Evolutionary conservation across 2,797 vertebrate species (phyloP).

Genomic region (Urocyon cinereoargenteus): DNA sequence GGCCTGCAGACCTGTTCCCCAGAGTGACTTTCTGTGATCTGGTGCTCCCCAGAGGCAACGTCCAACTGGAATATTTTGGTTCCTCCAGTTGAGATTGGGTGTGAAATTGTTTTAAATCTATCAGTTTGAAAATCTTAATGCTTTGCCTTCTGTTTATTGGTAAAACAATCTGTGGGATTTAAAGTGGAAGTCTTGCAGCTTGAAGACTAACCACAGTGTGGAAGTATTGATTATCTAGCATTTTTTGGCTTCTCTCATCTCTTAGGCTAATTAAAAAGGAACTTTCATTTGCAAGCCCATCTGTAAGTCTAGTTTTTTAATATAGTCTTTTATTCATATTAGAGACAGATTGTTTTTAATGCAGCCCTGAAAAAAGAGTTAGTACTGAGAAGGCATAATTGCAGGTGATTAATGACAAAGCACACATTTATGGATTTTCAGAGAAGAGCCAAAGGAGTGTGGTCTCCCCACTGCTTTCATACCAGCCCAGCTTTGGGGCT

Average conservation of each 20-base stretch:
- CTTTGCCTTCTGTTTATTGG: neutral
- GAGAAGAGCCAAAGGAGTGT: neutral
- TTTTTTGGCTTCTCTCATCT: neutral
- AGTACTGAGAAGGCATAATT: neutral
- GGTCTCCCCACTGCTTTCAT: neutral
- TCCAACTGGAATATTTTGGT: accelerated
- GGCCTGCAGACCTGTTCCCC: neutral
- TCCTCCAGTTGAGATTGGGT: neutral
- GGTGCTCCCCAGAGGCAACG: accelerated
- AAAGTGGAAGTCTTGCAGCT: neutral
- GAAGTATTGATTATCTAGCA: neutral
- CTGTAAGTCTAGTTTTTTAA: constrained; percentile 22
- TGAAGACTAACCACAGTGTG: accelerated
- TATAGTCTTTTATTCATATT: neutral
- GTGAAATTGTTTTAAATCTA: neutral
- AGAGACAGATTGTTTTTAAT: neutral
- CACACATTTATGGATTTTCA: neutral
- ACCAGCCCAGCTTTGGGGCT: neutral
- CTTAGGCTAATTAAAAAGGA: neutral
- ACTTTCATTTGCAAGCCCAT: neutral
- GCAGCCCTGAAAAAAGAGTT: neutral
- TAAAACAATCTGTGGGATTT: neutral
- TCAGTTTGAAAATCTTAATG: neutral
- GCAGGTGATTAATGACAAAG: neutral
- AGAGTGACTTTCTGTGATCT: neutral